Base-by-base conservation (phyloP, 2,888 invertebrate species). In the Idaea straminata region DNA sequence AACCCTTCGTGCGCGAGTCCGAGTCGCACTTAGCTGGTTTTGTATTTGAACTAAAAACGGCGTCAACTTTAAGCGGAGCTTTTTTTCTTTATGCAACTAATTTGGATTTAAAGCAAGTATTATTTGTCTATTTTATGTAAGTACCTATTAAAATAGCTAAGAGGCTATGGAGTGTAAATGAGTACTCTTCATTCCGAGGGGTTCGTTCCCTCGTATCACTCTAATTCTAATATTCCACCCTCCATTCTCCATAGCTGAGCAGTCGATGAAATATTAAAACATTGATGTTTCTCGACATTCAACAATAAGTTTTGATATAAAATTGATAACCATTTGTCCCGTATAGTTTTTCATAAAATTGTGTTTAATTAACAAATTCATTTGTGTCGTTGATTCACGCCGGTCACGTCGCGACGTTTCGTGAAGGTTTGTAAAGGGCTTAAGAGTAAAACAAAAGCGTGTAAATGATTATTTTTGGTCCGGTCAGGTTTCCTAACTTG, bases 261-360 rank as follows among this genome's bases (percentile, higher is more conserved):
- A 61, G n/a, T 61, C 35, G 61, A 25, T 61, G 61, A 35, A 35
- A 58, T 15, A 58, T 58, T 58, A 58, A 58, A 58, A 58, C n/a
- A 3, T 34, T n/a, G 61, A 61, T 61, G 61, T 5, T 34, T 34
- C 4, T 58, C 4, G 58, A 58, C 58, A 58, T n/a, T 58, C 47
- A 5, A 47, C 13, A 47, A 47, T 47, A 13, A 47, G 7, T 7
- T 6, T 47, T 47, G 7, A 47, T 47, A 10, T 36, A 4, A 47
- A 47, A 0, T 47, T 47, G 4, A 47, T 47, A 25, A 25, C 25
- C 25, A 25, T 25, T 25, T 25, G 3, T 25, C 3, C 25, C 25
- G 25, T 25, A 25, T 25, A 25, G 25, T 25, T 25, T 25, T 1
- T 25, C 25, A 25, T 25, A 25, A 25, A 2, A 25, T 25, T 25